Base-by-base conservation (phyloP, 2,888 invertebrate genomes). In the Bugulina stolonifera region DNA sequence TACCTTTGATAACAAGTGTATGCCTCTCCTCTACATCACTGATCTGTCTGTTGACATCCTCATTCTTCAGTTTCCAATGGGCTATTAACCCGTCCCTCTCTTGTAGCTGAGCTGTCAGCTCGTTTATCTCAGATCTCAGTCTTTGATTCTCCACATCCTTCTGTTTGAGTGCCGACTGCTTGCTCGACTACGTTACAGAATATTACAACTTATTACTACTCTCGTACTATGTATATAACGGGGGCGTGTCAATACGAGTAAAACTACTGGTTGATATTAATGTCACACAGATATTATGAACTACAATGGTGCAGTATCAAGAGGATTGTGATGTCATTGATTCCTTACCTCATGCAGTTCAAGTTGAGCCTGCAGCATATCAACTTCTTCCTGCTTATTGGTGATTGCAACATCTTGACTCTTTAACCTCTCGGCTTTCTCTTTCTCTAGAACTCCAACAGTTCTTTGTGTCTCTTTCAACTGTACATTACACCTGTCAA, bases 351-450 rank as follows among this genome's bases (percentile, higher is more conserved):
- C 32, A 18, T 64, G 22, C 25, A 64, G 25, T 10, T 64, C 64
- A 25, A 64, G 64, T n/a, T 64, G 25, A 29, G 64, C 22, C n/a
- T 32, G 22, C 29, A 64, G 10, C 18, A 64, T 64, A 32, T 22
- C 64, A 3, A 64, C 18, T 32, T 64, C 64, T 29, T 64, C 64
- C 32, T 64, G 64, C 32, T 64, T 64, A 64, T 64, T 64, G 27
- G 64, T 32, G 10, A 64, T 2, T 64, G 22, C 64, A 32, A 32
- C 32, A 10, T 32, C 32, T 5, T 64, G 64, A 14, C 14, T 64
- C 34, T 64, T 64, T 27, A 5, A 25, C 18, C 27, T n/a, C 3
- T 32, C 27, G 5, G 5, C 32, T 34, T 64, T 64, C 29, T 64
- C 64, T n/a, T 64, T 64, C n/a, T 64, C 64, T 32, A 64, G 27